Evolutionary conservation across 1,140 invertebrate genomes (phyloP), one percentile per base, ranked within the genome.

Genomic region (Lethocerus indicus): DNA sequence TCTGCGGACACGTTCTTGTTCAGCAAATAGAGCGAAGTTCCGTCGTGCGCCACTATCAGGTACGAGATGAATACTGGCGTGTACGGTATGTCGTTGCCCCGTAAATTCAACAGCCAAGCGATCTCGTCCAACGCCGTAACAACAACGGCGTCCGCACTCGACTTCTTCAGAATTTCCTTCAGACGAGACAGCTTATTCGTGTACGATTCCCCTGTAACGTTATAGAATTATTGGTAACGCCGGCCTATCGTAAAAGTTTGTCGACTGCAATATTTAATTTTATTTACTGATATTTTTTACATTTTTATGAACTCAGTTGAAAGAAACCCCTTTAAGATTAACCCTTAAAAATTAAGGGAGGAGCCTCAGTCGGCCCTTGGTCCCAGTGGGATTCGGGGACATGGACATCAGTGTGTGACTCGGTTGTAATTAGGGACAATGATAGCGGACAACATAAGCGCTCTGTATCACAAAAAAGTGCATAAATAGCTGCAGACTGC

Each of bases 101-200:
- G 63, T 18, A 84, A 60, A 64, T 85, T 84, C 37, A 83, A 67
- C 25, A 81, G 57, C 78, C 78, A 79, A 3, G 78, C 76, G 36
- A 76, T 69, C 61, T 81, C 76, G 59, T 79, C 76, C 39, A 80
- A 58, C 14, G 72, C 72, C 3, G 75, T 72, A 3, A 79, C 61
- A 25, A 79, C 63, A 40, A 75, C 57, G 5, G 67, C 60, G 54
- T 69, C 64, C 9, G 64, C 65, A 7, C 62, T 58, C 35, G 69
- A 62, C 2, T 71, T 57, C 14, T 59, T 56, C 63, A 79, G 64
- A 50, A 69, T 64, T 41, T 60, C 51, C 13, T 70, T 57, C 12
- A 74, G 59, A 39, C 67, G 60, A n/a, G 46, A 41, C 4, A 76
- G 47, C 56, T 75, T 75, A 14, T 64, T 63, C 48, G 61, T 50